phyloP scores from a whole-genome alignment of 1,140 invertebrate genomes.

The Sitodiplosis mosellana region DNA sequence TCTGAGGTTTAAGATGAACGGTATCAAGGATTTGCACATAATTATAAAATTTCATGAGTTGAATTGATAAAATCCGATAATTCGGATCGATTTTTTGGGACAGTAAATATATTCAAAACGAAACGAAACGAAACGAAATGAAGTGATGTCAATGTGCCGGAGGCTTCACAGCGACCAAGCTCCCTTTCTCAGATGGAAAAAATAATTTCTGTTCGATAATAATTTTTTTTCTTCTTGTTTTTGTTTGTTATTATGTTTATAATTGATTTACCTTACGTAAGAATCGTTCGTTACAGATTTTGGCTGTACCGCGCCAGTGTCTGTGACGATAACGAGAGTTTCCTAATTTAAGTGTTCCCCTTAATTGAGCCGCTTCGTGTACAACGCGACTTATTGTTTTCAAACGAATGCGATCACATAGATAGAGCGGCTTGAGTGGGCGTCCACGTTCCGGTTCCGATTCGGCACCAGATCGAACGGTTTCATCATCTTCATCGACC shows the following conservation, averaged over 20 bases:
- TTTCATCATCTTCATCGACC: conserved; percentile 46
- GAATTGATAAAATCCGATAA: background rate
- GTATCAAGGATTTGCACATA: background rate
- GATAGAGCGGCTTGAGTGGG: conserved; percentile 36
- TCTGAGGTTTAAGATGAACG: too few relatives aligned
- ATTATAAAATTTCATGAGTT: background rate
- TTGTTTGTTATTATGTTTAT: too few relatives aligned
- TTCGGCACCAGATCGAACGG: conserved; percentile 36
- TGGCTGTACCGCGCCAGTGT: conserved; percentile 51
- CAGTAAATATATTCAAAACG: background rate
- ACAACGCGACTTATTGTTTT: conserved; percentile 41
- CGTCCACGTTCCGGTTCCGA: conserved; percentile 41
- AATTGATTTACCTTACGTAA: conserved; percentile 52
- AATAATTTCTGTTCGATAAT: too few relatives aligned
- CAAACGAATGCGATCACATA: conserved; percentile 40
- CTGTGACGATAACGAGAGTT: conserved; percentile 45
- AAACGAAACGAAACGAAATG: background rate
- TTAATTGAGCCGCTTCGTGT: conserved; percentile 40
- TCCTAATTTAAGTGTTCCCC: conserved; percentile 38
- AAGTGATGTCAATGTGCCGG: background rate
- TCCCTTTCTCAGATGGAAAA: too few relatives aligned
- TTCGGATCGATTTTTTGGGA: background rate
- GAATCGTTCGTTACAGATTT: conserved; percentile 54
- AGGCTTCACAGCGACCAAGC: too few relatives aligned
- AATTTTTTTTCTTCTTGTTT: too few relatives aligned